Evolutionary conservation across 2,797 vertebrate species (phyloP).

Genomic region (Molossus molossus): DNA sequence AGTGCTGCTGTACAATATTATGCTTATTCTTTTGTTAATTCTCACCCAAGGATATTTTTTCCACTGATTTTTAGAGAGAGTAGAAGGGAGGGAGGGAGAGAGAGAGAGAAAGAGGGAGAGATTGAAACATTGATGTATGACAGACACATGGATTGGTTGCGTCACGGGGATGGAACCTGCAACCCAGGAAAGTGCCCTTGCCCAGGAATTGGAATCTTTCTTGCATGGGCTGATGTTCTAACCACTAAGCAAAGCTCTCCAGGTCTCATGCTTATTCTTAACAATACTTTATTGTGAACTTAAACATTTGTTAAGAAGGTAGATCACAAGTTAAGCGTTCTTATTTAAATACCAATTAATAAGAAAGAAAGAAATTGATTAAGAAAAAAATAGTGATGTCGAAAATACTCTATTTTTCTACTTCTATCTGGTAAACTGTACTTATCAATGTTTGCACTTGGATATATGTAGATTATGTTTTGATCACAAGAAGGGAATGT

Average conservation of each 20-base stretch:
- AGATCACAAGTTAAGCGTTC: not conserved
- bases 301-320: not conserved
- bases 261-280: not conserved
- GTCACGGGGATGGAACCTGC: no score
- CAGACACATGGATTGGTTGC: no score
- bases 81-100: no score
- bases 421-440: not conserved
- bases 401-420: not conserved
- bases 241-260: no score
- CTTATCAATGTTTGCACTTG: not conserved
- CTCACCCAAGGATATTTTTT: no score
- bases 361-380: not conserved
- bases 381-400: not conserved
- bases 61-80: no score
- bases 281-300: not conserved
- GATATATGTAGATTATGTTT: not conserved
- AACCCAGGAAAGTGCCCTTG: no score
- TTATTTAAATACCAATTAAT: not conserved
- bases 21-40: not conserved
- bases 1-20: not conserved
- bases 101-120: no score
- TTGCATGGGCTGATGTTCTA: no score
- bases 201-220: no score
- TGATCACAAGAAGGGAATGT: not conserved
- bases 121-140: no score